Base-by-base conservation (phyloP, 2,888 invertebrate species). In the Sphecodes monilicornis region DNA sequence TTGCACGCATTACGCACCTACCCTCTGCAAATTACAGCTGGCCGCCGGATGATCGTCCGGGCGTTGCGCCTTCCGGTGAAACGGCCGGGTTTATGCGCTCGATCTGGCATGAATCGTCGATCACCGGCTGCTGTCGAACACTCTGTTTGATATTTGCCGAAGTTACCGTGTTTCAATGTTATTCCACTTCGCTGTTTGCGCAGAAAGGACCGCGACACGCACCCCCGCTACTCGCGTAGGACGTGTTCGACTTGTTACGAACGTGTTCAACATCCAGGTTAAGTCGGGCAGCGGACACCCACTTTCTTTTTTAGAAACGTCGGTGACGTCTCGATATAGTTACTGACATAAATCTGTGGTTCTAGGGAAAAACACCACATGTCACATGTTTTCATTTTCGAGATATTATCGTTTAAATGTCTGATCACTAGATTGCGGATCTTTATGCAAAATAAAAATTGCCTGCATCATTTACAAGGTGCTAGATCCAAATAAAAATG, bases 31-130 rank as follows among this genome's bases (percentile, higher is more conserved):
- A 74, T 41, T 57, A 32, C 4, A 8, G 26, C 8, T 46, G 36
- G 46, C 32, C 29, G 66, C 57, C 22, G 76, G 76, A 54, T 74
- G 43, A 70, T 60, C 69, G 69, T n/a, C 69, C 39, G 66, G 46
- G n/a, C 60, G 41, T 13, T 32, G 22, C 41, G 32, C 8, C 83
- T 83, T 83, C 82, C 83, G 83, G 76, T 76, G 83, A 50, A 76
- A 81, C 81, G 69, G 60, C 29, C 54, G 39, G 66, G 54, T 69
- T n/a, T 60, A 64, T 4, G 50, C 73, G 82, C 39, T 70, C 60
- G 69, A 70, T 70, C 82, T 41, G 16, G 41, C 70, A 41, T 80
- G 54, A 80, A 82, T 69, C 57, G 57, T 41, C 29, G 57, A 36
- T 36, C 60, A 46, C 16, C 32, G 78, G 29, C 43, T 73, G 16